phyloP scores from a whole-genome alignment of 2,888 invertebrate species.

The Ormyrus thymus region DNA sequence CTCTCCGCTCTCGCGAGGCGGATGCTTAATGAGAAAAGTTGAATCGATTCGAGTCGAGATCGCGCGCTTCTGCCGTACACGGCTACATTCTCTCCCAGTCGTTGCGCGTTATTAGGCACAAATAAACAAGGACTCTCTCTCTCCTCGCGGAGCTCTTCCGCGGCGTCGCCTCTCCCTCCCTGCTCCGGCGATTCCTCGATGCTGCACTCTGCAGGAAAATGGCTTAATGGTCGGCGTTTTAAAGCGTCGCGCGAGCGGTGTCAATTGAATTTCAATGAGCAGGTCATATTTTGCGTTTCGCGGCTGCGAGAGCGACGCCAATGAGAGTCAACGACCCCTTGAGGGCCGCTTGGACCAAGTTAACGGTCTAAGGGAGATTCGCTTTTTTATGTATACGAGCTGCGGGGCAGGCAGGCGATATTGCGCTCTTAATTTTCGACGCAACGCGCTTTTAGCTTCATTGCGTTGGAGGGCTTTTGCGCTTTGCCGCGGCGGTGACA shows the following conservation, averaged over 20 bases:
- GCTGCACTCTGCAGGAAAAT: too few species aligned
- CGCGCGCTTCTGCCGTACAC: background rate
- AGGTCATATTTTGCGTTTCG: constrained; percentile 9
- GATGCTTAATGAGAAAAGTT: constrained; percentile 67
- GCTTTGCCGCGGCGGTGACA: too few species aligned
- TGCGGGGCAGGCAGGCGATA: background rate
- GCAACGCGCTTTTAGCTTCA: too few species aligned
- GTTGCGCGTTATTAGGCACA: constrained; percentile 22
- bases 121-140: constrained; percentile 20
- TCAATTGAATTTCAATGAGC: constrained; percentile 16
- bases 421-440: constrained; percentile 8
- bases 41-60: constrained; percentile 53
- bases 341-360: background rate
- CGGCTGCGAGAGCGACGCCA: background rate
- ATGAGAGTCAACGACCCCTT: background rate
- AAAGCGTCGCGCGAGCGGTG: background rate
- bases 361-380: constrained; percentile 1
- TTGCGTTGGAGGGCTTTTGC: too few species aligned
- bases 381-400: background rate
- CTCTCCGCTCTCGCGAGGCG: constrained; percentile 20
- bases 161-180: background rate
- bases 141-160: background rate
- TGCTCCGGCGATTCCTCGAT: background rate
- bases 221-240: background rate
- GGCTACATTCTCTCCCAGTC: background rate